phyloP scores from a whole-genome alignment of 2,113 vertebrate genomes.

The Mirounga angustirostris region DNA sequence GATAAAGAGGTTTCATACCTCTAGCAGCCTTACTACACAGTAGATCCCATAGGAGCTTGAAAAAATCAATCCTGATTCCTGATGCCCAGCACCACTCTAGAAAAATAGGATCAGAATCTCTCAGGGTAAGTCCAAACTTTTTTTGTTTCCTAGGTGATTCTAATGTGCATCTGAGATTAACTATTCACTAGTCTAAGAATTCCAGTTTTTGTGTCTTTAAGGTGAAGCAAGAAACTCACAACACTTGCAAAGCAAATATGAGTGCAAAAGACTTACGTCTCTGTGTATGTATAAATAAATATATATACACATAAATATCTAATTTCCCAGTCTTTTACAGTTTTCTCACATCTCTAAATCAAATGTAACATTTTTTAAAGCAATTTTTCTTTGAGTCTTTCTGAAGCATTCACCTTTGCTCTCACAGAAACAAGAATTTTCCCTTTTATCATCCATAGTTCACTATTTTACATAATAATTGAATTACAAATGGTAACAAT shows the following conservation, averaged over 20 bases:
- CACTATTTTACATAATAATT: neutral
- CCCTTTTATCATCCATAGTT: neutral
- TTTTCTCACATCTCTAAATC: neutral
- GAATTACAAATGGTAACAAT: neutral
- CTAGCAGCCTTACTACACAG: neutral
- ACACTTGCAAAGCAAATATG: neutral
- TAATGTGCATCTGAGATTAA: neutral
- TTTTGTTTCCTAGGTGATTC: neutral
- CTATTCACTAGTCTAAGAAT: neutral
- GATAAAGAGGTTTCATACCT: neutral
- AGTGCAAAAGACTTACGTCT: neutral
- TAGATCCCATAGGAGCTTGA: neutral
- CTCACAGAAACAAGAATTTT: neutral
- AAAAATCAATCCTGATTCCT: neutral
- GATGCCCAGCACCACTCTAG: neutral
- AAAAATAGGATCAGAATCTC: neutral
- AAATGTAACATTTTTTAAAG: neutral
- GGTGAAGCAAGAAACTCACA: neutral
- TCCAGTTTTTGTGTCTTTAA: constrained; percentile 11
- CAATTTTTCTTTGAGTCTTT: neutral
- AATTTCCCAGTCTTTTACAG: neutral
- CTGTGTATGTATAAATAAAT: neutral
- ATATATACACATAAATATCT: neutral
- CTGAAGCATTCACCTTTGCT: constrained; percentile 1
- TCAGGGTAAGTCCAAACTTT: neutral